Base-by-base conservation (phyloP, 2,797 vertebrate species). In the Pseudopleuronectes americanus region DNA sequence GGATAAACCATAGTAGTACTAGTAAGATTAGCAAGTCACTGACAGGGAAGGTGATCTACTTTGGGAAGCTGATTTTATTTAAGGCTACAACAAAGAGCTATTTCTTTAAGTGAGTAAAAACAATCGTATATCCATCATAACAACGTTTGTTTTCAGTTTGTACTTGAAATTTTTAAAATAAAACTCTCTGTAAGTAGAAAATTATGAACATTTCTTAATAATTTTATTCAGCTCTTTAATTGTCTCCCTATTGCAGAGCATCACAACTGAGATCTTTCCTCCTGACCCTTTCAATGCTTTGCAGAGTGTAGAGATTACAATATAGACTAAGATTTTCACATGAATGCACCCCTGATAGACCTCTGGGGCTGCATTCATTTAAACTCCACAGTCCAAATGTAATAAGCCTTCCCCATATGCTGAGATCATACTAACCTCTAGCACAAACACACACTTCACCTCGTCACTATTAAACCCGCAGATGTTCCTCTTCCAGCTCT, bases 371-470 rank as follows among this genome's bases (percentile, higher is more conserved):
- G 61, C 71, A 74, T 85, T 83, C 16, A 78, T 81, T 88, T 66
- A 65, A 79, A 53, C 24, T 69, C 65, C 48, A 31, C 52, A 80
- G 68, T 61, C 57, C 62, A 60, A 63, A 6, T 67, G 52, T 74
- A 80, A 82, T 83, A 87, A 85, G 84, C 62, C 55, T 14, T 19
- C 22, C 64, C 73, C 78, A 58, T 83, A 65, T 81, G 81, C 71
- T 79, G 60, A 56, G 62, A 77, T 77, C 63, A 64, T 38, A 57
- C 62, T 45, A 43, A 63, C 57, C 76, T 79, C 69, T 38, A 83
- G 69, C 56, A 67, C 77, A 85, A 86, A 85, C 68, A 80, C 74
- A 67, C 57, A 76, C 78, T 87, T 81, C 58, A 58, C 63, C 75
- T 70, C n/a, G 48, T 77, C 51, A 72, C 72, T 64, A 60, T 76